Percentiles rank a stretch among this genome's conserved stretches.
Evolutionary conservation across 2,888 invertebrate genomes (phyloP).

Genomic region (Azorinus chamasolen): DNA sequence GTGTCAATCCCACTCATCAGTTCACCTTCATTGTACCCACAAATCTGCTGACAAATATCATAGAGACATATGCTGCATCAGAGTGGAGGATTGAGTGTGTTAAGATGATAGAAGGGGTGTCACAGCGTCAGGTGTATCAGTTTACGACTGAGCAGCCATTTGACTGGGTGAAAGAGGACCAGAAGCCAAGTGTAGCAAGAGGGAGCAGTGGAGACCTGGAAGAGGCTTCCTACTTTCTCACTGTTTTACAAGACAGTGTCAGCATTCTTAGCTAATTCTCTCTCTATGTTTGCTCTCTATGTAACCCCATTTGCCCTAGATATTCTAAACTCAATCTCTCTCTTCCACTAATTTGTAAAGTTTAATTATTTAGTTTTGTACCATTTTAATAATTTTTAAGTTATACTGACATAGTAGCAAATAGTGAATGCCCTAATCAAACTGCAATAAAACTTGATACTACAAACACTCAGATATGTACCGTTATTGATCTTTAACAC

Average conservation of each 20-base stretch:
- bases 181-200: neutral
- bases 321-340: too few species aligned
- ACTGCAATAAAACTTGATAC: too few species aligned
- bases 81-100: conserved; percentile 66
- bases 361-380: too few species aligned
- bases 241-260: conserved; percentile 52
- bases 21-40: conserved; percentile 72
- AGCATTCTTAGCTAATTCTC: conserved; percentile 27
- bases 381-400: too few species aligned
- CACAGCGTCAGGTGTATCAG: conserved; percentile 59
- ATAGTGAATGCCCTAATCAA: too few species aligned
- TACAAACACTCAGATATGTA: too few species aligned
- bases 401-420: too few species aligned
- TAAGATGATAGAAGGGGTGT: conserved; percentile 50
- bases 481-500: too few species aligned
- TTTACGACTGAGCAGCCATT: conserved; percentile 67
- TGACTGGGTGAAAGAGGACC: conserved; percentile 51
- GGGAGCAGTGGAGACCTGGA: conserved; percentile 23
- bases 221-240: conserved; percentile 51
- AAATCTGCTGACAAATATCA: conserved; percentile 52
- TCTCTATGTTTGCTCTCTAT: too few species aligned
- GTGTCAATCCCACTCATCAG: conserved; percentile 50
- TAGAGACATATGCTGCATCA: conserved; percentile 63
- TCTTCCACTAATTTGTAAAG: too few species aligned
- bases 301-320: too few species aligned